Evolutionary conservation across 1,140 invertebrate species (phyloP), one percentile per base, ranked within the genome.

Genomic region (Zaprionus ornatus): DNA sequence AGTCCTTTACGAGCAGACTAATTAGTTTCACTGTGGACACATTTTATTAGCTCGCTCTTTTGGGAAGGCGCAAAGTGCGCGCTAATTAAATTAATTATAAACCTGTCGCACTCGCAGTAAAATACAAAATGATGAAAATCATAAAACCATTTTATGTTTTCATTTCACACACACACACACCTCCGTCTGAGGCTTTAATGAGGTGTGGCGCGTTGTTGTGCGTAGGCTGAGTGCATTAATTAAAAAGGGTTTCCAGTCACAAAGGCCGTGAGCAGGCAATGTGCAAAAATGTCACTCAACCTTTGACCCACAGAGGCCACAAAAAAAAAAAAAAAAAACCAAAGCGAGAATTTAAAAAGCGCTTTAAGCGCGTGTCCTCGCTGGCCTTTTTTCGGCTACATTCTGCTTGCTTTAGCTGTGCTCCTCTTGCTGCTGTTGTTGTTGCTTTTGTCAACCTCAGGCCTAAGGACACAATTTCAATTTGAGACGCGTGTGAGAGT

Each of bases 111-210:
- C 50, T 25, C 27, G 48, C 29, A 45, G 23, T 66, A 66, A 65
- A 65, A 66, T 48, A 23, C 35, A 21, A 71, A 76, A 72, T 55
- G 55, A 66, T 45, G 69, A 88, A 75, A 73, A 72, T 68, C 74
- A 87, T 78, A 79, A 87, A 80, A 71, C 80, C 77, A 70, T 80
- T 88, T 80, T 83, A 87, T 84, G 85, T 80, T 78, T 87, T 80
- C 66, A 71, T 72, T 72, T 72, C 55, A 69, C 67, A 64, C 78
- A 75, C 72, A 65, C 54, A 59, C 63, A 71, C 27, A 65, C 50
- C 68, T 65, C 45, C 2, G 52, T 59, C 45, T 74, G 61, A 66
- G 70, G 80, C 88, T 88, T 87, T 87, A 88, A 87, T 87, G 84
- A 87, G 84, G 84, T 88, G 40, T 45, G 40, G 37, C 15, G 81